Conservation (phyloP, 2,888 invertebrate genomes). For the Acleris holmiana region DNA sequence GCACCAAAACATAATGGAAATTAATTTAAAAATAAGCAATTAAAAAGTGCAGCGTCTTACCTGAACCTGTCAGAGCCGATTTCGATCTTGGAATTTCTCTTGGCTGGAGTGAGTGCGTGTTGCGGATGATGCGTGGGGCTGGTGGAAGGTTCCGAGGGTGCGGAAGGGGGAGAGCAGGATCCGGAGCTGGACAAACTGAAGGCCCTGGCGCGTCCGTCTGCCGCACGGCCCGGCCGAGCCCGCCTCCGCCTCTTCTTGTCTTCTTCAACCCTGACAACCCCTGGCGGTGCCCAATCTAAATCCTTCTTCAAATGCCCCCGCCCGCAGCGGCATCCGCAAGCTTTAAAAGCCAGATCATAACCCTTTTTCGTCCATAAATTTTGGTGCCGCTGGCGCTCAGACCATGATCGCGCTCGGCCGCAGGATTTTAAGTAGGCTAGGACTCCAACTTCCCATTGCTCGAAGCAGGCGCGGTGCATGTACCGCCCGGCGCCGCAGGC, state of each 20-base stretch:
- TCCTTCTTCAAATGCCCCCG: constrained; percentile 97
- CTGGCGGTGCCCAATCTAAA: constrained; percentile 94
- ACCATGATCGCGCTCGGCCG: constrained; percentile 97
- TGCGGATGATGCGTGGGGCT: constrained; percentile 87
- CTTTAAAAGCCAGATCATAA: constrained; percentile 97
- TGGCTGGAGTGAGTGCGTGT: constrained; percentile 80
- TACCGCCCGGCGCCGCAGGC: constrained; percentile 94
- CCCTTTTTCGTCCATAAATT: constrained; percentile 99
- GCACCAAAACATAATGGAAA: background rate
- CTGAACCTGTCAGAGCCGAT: constrained; percentile 91
- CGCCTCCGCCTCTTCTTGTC: constrained; percentile 77
- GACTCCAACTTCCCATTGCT: constrained; percentile 96
- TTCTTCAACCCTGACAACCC: constrained; percentile 80
- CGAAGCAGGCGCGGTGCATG: constrained; percentile 98
- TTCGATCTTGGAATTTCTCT: constrained; percentile 91
- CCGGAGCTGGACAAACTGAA: constrained; percentile 92
- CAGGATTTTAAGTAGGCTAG: constrained; percentile 95
- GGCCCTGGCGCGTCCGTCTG: constrained; percentile 86
- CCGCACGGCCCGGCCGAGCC: constrained; percentile 66
- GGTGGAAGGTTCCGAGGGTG: constrained; percentile 89
- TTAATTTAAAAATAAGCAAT: too few relatives aligned
- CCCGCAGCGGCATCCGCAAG: constrained; percentile 96
- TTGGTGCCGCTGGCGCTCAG: constrained; percentile 96
- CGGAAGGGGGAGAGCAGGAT: constrained; percentile 92
- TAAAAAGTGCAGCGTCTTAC: constrained; percentile 79